Conservation (phyloP, 2,797 vertebrate genomes). For the Eulemur albifrons region DNA sequence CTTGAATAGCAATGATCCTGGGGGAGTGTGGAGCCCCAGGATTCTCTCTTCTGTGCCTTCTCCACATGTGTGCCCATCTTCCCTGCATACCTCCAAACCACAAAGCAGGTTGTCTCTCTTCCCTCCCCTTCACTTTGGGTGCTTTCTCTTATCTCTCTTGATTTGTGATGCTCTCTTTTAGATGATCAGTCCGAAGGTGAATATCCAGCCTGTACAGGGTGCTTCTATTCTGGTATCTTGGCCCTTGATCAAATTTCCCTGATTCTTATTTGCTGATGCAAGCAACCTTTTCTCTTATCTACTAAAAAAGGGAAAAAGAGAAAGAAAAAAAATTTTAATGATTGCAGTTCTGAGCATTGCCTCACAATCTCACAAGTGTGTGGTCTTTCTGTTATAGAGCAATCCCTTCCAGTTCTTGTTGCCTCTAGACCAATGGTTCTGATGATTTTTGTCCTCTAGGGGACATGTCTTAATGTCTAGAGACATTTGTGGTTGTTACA, state of each 20-base stretch:
- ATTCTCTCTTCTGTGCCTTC: too few relatives aligned
- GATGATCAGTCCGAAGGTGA: too few relatives aligned
- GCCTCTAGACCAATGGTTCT: neutral
- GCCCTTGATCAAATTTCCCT: neutral
- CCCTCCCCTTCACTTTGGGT: too few relatives aligned
- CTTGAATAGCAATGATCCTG: too few relatives aligned
- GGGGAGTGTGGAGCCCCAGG: too few relatives aligned
- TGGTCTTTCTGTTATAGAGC: neutral
- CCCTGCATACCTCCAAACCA: too few relatives aligned
- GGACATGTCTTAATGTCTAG: neutral
- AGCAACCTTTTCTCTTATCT: neutral
- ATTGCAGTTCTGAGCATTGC: neutral
- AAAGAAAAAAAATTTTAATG: neutral
- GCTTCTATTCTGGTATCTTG: too few relatives aligned
- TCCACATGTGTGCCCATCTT: too few relatives aligned
- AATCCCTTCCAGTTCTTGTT: neutral
- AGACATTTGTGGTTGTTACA: neutral
- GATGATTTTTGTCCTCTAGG: neutral
- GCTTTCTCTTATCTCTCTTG: too few relatives aligned
- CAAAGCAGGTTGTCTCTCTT: too few relatives aligned
- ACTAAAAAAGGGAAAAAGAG: neutral
- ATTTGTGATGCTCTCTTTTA: too few relatives aligned
- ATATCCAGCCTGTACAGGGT: too few relatives aligned
- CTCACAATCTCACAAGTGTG: neutral
- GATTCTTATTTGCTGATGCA: neutral